Conservation (phyloP, 2,797 vertebrate genomes). For the Falco naumanni region DNA sequence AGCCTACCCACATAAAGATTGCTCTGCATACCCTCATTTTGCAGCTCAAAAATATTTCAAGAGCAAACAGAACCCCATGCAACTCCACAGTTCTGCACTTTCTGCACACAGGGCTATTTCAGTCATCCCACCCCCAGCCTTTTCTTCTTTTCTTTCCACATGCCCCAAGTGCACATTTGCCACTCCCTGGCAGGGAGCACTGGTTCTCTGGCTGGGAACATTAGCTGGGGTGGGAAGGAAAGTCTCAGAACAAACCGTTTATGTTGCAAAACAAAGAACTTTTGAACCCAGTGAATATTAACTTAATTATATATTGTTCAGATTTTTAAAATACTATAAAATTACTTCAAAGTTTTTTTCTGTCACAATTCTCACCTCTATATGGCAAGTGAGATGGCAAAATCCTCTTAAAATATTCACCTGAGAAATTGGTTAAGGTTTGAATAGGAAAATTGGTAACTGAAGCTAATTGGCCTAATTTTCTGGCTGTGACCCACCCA, state of each 20-base stretch:
- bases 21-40: not conserved
- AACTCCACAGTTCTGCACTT: not conserved
- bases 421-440: not conserved
- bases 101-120: not conserved
- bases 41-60: not conserved
- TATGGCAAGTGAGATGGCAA: not conserved
- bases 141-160: not conserved
- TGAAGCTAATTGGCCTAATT: not conserved
- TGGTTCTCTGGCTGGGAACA: not conserved
- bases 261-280: not conserved
- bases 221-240: not conserved
- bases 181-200: not conserved
- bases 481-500: not conserved
- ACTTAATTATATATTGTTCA: not conserved
- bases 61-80: not conserved
- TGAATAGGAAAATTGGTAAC: not conserved
- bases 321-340: not conserved
- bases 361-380: not conserved
- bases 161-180: fast-evolving
- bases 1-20: not conserved
- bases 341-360: not conserved
- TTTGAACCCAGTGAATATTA: not conserved
- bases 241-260: not conserved
- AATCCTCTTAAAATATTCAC: not conserved
- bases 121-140: not conserved